These are phyloP conservation scores for Xestoiulus laeticollis DNA, from an alignment of 2,888 invertebrate species.

Conservation along the genomic window DNA sequence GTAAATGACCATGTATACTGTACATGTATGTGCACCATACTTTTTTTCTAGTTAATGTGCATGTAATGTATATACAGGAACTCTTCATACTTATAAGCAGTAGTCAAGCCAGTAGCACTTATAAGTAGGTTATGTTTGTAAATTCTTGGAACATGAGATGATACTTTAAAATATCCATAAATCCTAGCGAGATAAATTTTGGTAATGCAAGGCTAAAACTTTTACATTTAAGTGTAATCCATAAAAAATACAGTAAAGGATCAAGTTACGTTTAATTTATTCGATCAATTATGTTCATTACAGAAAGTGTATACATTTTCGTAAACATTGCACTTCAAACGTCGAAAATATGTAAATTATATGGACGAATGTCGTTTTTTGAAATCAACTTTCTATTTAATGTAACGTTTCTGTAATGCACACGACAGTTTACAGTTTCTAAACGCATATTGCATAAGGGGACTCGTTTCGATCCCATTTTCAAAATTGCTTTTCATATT, in stretches of 20 bases:
- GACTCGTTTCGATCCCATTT: neutral
- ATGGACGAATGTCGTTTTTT: neutral
- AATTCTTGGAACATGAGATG: neutral
- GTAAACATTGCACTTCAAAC: neutral
- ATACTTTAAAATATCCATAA: no score
- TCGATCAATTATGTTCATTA: no score
- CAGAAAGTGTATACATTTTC: no score
- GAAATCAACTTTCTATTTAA: neutral
- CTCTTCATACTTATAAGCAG: neutral
- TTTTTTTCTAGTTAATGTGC: neutral
- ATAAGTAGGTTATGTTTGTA: neutral
- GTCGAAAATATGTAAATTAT: neutral
- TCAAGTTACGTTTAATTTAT: no score
- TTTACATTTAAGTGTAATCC: no score
- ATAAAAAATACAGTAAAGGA: no score
- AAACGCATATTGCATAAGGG: neutral
- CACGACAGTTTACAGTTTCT: neutral
- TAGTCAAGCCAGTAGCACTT: no score
- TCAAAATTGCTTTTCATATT: neutral
- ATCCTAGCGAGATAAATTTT: no score
- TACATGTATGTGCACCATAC: neutral
- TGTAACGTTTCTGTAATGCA: no score
- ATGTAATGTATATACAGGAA: neutral
- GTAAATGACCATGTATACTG: neutral
- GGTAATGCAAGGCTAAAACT: no score